Conservation (phyloP, 2,797 vertebrate genomes). For the Onychomys leucogaster region DNA sequence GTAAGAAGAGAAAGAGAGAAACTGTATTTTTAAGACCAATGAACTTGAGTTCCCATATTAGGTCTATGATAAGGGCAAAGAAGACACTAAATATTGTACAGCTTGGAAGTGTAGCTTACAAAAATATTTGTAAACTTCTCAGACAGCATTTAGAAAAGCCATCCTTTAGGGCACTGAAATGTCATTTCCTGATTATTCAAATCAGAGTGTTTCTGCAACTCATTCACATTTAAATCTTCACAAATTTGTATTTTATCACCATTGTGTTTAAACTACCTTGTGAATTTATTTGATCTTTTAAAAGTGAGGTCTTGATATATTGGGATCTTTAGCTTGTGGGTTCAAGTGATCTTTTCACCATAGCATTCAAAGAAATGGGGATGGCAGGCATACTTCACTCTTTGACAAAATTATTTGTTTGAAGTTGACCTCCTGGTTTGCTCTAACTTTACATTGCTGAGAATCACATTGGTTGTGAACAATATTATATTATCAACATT, state of each 20-base stretch:
- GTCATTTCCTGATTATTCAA: not conserved
- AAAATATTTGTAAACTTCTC: not conserved
- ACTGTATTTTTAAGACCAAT: not conserved
- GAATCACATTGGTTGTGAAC: not conserved
- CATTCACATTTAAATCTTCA: not conserved
- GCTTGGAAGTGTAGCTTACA: not conserved
- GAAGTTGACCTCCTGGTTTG: not conserved
- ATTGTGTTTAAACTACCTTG: not conserved
- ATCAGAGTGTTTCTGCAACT: not conserved
- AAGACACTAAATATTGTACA: not conserved
- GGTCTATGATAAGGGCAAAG: not conserved
- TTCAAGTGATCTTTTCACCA: not conserved
- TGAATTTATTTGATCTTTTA: not conserved
- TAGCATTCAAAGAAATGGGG: not conserved
- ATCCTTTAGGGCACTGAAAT: not conserved
- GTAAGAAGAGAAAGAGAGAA: not conserved
- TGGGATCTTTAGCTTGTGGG: not conserved
- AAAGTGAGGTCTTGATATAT: not conserved
- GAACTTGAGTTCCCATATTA: not conserved
- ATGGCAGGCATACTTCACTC: not conserved
- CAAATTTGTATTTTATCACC: not conserved
- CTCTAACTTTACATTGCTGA: not conserved
- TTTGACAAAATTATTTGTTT: not conserved
- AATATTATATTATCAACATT: not conserved
- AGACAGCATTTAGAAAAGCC: not conserved